Evolutionary conservation across 2,797 vertebrate genomes (phyloP).

Genomic region (Prionace glauca): DNA sequence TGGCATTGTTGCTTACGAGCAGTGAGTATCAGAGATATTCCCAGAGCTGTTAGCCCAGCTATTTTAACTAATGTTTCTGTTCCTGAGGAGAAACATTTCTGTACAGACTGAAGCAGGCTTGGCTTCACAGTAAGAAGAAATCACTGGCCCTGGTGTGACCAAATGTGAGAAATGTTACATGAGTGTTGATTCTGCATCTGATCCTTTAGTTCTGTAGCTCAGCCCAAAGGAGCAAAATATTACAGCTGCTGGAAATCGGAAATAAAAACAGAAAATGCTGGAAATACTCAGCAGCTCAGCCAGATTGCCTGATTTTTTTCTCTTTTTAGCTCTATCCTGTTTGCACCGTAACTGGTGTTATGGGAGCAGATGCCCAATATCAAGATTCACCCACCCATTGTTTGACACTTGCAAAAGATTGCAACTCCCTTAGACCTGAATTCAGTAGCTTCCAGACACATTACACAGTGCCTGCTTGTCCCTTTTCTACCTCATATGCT

Average conservation of each 20-base stretch:
- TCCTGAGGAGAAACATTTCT: not conserved
- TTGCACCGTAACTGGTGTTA: not conserved
- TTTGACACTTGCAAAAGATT: not conserved
- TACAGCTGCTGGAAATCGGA: too few species aligned
- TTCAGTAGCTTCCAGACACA: not conserved
- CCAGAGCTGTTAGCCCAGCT: not conserved
- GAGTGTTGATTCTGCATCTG: not conserved
- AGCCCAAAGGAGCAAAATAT: too few species aligned
- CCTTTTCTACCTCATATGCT: not conserved
- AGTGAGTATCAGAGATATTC: not conserved
- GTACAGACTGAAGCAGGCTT: not conserved
- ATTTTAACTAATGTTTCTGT: not conserved
- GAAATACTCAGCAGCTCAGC: not conserved
- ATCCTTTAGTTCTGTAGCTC: not conserved
- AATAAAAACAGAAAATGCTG: too few species aligned
- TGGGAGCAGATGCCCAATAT: not conserved
- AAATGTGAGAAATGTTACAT: not conserved
- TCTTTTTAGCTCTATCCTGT: not conserved
- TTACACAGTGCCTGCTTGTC: not conserved
- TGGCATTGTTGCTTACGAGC: not conserved
- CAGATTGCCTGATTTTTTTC: not conserved
- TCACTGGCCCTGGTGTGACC: not conserved
- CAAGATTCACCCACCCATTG: not conserved
- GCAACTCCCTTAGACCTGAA: not conserved
- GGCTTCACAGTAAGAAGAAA: not conserved